phyloP scores from a whole-genome alignment of 1,140 invertebrate species.

The Drosophila punjabiensis region DNA sequence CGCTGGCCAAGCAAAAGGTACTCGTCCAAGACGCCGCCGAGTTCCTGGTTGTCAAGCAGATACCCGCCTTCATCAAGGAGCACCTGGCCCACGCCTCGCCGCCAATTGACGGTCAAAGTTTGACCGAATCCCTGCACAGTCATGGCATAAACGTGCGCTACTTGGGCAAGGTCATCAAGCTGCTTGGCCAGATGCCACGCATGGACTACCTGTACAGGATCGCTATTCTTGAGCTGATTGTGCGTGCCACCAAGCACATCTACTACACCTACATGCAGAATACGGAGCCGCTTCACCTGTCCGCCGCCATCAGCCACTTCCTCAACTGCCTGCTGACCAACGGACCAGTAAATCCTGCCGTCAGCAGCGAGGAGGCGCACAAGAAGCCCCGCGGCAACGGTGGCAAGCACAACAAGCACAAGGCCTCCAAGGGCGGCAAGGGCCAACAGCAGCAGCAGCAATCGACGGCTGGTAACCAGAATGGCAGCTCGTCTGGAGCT shows the following conservation, averaged over 20 bases:
- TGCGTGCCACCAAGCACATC: slow-evolving; percentile 96
- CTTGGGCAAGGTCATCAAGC: slow-evolving; percentile 94
- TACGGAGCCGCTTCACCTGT: slow-evolving; percentile 95
- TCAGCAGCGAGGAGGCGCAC: slow-evolving; percentile 88
- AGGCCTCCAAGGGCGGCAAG: slow-evolving; percentile 68
- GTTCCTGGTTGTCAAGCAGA: slow-evolving; percentile 96
- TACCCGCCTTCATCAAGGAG: slow-evolving; percentile 97
- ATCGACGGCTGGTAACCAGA: slow-evolving; percentile 29
- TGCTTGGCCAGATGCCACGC: slow-evolving; percentile 91
- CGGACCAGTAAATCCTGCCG: slow-evolving; percentile 88
- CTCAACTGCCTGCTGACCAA: slow-evolving; percentile 96
- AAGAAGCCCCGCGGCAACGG: slow-evolving; percentile 87
- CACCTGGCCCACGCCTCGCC: slow-evolving; percentile 96
- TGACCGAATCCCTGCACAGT: slow-evolving; percentile 97
- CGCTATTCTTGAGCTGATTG: slow-evolving; percentile 94
- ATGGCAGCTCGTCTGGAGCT: slow-evolving; percentile 20
- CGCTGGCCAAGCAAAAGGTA: slow-evolving; percentile 93
- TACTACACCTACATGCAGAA: slow-evolving; percentile 97
- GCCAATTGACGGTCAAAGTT: slow-evolving; percentile 97
- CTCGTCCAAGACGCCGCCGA: slow-evolving; percentile 97
- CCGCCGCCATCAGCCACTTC: slow-evolving; percentile 96
- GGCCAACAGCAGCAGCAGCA: slow-evolving; percentile 41
- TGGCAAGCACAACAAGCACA: slow-evolving; percentile 88
- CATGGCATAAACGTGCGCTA: slow-evolving; percentile 99
- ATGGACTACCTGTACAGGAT: slow-evolving; percentile 96